Base-by-base conservation (phyloP, 2,797 vertebrate species). In the Emys orbicularis region DNA sequence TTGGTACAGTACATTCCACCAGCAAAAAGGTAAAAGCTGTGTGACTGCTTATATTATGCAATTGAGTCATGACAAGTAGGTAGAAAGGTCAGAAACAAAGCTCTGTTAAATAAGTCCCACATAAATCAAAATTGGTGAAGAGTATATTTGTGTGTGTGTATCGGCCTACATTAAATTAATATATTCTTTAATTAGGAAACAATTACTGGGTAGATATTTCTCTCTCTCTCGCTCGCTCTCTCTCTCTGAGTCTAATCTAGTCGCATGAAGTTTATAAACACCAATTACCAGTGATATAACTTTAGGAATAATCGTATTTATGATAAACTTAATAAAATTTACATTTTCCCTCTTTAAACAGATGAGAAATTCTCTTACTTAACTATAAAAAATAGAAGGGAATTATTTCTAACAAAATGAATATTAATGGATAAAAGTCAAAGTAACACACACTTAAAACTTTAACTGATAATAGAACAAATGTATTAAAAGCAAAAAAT, bases 341-440 rank as follows among this genome's bases (percentile, higher is more conserved):
- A 47, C 44, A 0, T 53, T 10, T 65, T 91, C 90, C 13, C 8
- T 85, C 47, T 57, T 41, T 2, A 65, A 27, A 34, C 12, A 87
- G 87, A 90, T 90, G 59, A 90, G 82, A 80, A 44, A 86, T 94
- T 94, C 93, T 23, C 4, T 94, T 88, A 54, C 19, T 83, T 83
- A 92, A 50, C 21, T 41, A 86, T 25, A 86, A 82, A 90, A 84
- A 29, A 5, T 44, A 59, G 10, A 5, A 41, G 88, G 4, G 84
- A 87, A 77, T 54, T 53, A 92, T 87, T 94, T 90, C 59, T 72
- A 59, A 13, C n/a, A 68, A 79, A 82, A 93, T 47, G 1, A 89
- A 76, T 88, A 65, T 2, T 25, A n/a, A 84, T 93, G 87, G 57
- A 49, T 88, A 91, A 80, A 92, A 87, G 15, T 90, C 81, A 85